Evolutionary conservation across 2,797 vertebrate species (phyloP).

Genomic region (Liparis tanakae): DNA sequence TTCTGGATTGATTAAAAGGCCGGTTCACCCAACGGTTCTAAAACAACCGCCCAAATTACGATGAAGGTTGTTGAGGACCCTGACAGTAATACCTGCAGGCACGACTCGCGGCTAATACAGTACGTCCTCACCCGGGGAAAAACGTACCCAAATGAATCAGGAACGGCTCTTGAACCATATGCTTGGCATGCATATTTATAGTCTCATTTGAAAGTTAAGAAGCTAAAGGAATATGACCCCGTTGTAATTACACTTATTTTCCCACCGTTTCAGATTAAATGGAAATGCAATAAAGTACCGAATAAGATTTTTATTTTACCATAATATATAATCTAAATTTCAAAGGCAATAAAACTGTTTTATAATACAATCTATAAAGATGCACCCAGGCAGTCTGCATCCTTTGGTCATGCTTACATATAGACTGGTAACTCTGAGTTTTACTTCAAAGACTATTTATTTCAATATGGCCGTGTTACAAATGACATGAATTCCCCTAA

Average conservation of each 20-base stretch:
- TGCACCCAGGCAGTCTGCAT: too few relatives aligned
- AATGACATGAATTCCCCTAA: not conserved
- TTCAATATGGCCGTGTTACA: not conserved
- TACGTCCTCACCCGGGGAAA: not conserved
- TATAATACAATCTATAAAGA: too few relatives aligned
- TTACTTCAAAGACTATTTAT: not conserved
- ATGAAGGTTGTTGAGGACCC: not conserved
- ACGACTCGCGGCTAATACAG: not conserved
- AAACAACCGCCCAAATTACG: not conserved
- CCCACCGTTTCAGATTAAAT: not conserved
- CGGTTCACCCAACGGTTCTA: not conserved
- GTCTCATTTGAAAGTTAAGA: not conserved
- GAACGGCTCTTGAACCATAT: not conserved
- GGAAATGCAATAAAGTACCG: not conserved
- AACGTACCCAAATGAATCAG: not conserved
- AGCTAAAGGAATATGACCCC: not conserved
- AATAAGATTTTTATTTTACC: too few relatives aligned
- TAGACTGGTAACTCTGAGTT: not conserved
- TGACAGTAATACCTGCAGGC: not conserved
- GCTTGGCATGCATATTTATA: not conserved
- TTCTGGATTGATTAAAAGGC: slow-evolving; percentile 18
- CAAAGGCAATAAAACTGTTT: too few relatives aligned
- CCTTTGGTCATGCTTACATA: too few relatives aligned
- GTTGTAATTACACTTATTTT: not conserved
- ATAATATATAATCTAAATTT: too few relatives aligned